Conservation (phyloP, 2,113 vertebrate genomes). For the Orycteropus afer region DNA sequence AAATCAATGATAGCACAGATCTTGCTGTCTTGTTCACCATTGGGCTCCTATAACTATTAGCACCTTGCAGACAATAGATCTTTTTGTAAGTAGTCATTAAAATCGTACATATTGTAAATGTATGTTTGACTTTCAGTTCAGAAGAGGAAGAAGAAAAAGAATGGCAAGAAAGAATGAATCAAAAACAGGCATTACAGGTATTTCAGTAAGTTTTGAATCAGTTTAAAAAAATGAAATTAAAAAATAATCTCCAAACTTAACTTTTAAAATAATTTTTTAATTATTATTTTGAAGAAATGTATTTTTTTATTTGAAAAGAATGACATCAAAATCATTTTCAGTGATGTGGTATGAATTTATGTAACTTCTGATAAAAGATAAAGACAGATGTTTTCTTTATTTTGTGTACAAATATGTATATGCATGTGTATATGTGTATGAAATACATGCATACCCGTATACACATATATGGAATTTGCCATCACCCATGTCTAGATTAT, state of each 20-base stretch:
- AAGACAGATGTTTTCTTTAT: neutral
- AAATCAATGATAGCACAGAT: neutral
- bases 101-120: neutral
- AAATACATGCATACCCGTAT: neutral
- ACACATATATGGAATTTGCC: neutral
- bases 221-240: neutral
- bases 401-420: neutral
- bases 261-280: neutral
- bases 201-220: constrained; percentile 28
- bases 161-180: constrained; percentile 86
- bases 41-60: neutral
- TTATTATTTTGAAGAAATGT: neutral
- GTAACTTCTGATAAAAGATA: constrained; percentile 25
- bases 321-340: neutral
- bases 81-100: neutral
- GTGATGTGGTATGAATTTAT: neutral
- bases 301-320: neutral
- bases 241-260: neutral
- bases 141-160: constrained; percentile 93
- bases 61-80: neutral
- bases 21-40: too few relatives aligned
- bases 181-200: constrained; percentile 90
- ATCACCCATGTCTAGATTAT: neutral
- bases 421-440: neutral
- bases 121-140: constrained; percentile 82